Evolutionary conservation across 2,888 invertebrate genomes (phyloP).

Genomic region (Conchocele bisecta): DNA sequence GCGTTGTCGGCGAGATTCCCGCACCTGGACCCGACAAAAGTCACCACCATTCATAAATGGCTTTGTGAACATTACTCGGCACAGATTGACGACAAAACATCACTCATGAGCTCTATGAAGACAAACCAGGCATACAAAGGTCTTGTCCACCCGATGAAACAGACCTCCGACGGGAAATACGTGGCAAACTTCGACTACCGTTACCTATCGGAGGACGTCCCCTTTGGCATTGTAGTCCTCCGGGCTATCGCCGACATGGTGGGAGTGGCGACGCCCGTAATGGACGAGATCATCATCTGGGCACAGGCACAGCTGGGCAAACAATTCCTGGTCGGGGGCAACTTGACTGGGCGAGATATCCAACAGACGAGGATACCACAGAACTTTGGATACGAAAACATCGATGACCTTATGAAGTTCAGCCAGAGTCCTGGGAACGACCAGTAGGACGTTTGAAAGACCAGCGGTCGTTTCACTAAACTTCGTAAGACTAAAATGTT

Average conservation of each 20-base stretch:
- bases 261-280: constrained; percentile 57
- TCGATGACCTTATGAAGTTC: constrained; percentile 28
- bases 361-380: constrained; percentile 51
- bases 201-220: constrained; percentile 65
- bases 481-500: too few species aligned
- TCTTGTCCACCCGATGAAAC: constrained; percentile 60
- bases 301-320: constrained; percentile 57
- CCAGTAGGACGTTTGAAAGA: too few species aligned
- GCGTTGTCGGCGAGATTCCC: constrained; percentile 46
- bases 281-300: constrained; percentile 63
- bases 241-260: constrained; percentile 60
- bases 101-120: constrained; percentile 39
- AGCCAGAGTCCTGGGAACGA: too few species aligned
- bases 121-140: constrained; percentile 65
- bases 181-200: constrained; percentile 64
- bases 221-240: constrained; percentile 63
- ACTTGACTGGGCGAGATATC: constrained; percentile 53
- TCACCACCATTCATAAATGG: constrained; percentile 59
- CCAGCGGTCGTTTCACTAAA: too few species aligned
- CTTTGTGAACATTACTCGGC: constrained; percentile 52
- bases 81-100: constrained; percentile 49
- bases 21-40: constrained; percentile 39
- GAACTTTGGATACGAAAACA: constrained; percentile 49
- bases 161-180: constrained; percentile 50
- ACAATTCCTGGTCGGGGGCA: constrained; percentile 47